Conservation (phyloP, 1,140 invertebrate genomes). For the Ectropis grisescens region DNA sequence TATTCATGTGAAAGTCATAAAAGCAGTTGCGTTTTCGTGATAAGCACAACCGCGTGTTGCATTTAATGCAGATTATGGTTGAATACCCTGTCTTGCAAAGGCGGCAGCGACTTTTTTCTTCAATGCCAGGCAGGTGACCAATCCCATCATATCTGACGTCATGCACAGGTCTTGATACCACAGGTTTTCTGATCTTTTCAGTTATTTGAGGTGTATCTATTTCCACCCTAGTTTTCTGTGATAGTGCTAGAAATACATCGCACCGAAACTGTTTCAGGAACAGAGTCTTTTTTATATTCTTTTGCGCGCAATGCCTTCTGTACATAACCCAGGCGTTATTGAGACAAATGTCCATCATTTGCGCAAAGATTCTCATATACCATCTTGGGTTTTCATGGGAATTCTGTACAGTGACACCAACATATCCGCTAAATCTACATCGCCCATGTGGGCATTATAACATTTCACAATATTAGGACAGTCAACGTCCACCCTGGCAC, state of each 20-base stretch:
- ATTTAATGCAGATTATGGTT: conserved; percentile 1
- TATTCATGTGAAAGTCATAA: no score
- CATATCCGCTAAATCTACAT: no score
- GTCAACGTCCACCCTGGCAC: conserved; percentile 8
- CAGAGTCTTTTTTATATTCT: no score
- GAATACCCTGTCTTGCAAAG: conserved; percentile 10
- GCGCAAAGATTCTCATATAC: no score
- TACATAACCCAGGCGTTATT: conserved; percentile 8
- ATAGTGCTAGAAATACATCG: no score
- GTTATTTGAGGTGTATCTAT: no score
- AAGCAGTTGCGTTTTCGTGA: no score
- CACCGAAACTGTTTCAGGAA: no score
- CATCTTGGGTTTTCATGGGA: conserved; percentile 6
- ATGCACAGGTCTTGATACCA: conserved; percentile 1
- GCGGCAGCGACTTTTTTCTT: conserved; percentile 1
- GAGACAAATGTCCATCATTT: background rate
- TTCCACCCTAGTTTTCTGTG: no score
- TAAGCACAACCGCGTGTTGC: background rate
- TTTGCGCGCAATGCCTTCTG: conserved; percentile 14
- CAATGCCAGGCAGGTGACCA: background rate
- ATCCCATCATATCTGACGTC: background rate
- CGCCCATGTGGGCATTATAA: no score
- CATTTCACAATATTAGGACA: no score
- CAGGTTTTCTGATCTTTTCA: background rate
- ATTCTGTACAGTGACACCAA: no score